Evolutionary conservation across 2,888 invertebrate species (phyloP).

Genomic region (Drosophila planitibia): DNA sequence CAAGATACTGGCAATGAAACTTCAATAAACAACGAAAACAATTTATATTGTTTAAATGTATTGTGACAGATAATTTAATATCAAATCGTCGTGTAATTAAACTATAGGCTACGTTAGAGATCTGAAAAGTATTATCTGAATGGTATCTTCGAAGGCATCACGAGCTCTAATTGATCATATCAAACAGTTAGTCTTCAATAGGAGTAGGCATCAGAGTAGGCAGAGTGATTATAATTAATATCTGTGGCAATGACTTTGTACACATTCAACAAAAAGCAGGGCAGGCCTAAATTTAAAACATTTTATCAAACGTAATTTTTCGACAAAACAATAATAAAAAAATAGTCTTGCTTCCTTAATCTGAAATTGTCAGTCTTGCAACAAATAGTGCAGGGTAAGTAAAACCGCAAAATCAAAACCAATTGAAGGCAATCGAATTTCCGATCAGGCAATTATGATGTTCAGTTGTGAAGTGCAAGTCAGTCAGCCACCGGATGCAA

Average conservation of each 20-base stretch:
- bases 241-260: conserved; percentile 14
- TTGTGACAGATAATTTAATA: neutral
- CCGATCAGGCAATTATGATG: conserved; percentile 50
- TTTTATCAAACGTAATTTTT: conserved; percentile 36
- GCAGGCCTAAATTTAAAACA: conserved; percentile 55
- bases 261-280: conserved; percentile 33
- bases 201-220: conserved; percentile 13
- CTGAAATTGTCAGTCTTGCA: conserved; percentile 55
- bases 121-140: too few species aligned
- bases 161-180: neutral
- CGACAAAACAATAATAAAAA: conserved; percentile 42
- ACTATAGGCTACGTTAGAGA: too few species aligned
- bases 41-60: neutral
- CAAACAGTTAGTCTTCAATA: neutral
- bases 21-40: neutral
- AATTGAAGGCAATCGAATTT: neutral
- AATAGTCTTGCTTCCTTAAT: conserved; percentile 32
- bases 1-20: neutral
- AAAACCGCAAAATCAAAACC: neutral
- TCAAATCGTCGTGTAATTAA: neutral
- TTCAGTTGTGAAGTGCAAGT: conserved; percentile 57
- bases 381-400: conserved; percentile 62
- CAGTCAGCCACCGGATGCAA: conserved; percentile 39
- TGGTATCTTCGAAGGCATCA: neutral
- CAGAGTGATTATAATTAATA: neutral